These are phyloP conservation scores for Epirrhoe alternata DNA, from an alignment of 2,888 invertebrate species.

Conservation along the genomic window DNA sequence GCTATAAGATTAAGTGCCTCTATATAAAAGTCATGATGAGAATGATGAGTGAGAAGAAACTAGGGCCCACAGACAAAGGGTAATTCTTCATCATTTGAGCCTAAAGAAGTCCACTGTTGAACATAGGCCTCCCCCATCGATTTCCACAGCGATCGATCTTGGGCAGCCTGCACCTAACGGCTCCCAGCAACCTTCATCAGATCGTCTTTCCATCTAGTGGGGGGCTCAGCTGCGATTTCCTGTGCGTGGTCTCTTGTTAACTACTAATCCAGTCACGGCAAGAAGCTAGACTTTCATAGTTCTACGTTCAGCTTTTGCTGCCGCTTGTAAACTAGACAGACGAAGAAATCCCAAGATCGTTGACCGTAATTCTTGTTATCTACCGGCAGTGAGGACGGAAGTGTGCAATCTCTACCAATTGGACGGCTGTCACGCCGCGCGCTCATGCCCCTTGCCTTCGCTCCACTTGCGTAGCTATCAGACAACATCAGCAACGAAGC, in stretches of 20 bases:
- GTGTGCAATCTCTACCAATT: constrained; percentile 84
- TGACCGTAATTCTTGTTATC: constrained; percentile 81
- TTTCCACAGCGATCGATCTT: no score
- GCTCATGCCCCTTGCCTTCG: constrained; percentile 72
- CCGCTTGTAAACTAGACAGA: not conserved
- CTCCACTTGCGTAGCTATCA: constrained; percentile 45
- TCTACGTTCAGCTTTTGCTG: not conserved
- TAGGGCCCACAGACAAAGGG: no score
- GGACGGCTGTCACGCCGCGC: constrained; percentile 78
- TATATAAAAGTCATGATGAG: not conserved
- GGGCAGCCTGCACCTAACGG: no score
- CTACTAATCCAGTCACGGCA: no score
- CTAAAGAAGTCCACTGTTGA: no score
- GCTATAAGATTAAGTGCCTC: constrained; percentile 7
- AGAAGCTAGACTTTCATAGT: not conserved
- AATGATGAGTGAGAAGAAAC: not conserved
- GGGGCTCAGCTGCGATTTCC: no score
- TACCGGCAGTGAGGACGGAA: constrained; percentile 81
- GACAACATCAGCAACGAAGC: constrained; percentile 10
- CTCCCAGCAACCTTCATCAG: no score
- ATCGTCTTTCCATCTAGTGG: no score
- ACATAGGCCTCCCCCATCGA: no score
- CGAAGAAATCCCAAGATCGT: constrained; percentile 50
- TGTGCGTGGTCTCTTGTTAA: no score
- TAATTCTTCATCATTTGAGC: no score